A percentile compares a stretch with the other conserved stretches of the same genome.
Conservation (phyloP, 2,113 vertebrate genomes). For the Arothron firmamentum region DNA sequence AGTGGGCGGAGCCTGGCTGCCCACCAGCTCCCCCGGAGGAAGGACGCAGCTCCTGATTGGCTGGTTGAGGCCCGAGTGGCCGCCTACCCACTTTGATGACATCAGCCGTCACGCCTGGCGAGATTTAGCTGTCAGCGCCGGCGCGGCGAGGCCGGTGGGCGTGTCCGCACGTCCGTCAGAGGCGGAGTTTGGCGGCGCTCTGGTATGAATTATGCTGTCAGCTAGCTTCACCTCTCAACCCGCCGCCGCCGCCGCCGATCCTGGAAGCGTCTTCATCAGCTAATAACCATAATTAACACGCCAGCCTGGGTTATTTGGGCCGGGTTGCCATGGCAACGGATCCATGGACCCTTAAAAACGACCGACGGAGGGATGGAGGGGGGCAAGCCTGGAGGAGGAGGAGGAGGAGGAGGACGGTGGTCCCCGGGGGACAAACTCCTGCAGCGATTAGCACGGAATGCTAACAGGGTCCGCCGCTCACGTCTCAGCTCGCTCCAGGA, state of each 20-base stretch:
- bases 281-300: slow-evolving; percentile 77
- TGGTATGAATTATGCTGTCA: slow-evolving; percentile 56
- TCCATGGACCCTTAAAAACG: slow-evolving; percentile 48
- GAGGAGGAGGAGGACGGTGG: background rate
- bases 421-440: background rate
- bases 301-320: slow-evolving; percentile 72
- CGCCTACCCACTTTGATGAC: background rate
- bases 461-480: no score
- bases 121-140: background rate
- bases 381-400: slow-evolving; percentile 1
- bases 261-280: slow-evolving; percentile 57
- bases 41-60: no score
- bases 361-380: slow-evolving; percentile 24
- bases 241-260: slow-evolving; percentile 37
- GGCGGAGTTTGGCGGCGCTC: slow-evolving; percentile 8
- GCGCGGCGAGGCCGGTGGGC: slow-evolving; percentile 15
- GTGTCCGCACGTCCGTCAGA: slow-evolving; percentile 13
- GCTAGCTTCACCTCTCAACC: slow-evolving; percentile 55
- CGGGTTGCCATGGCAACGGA: slow-evolving; percentile 72
- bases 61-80: no score
- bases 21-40: no score
- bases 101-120: background rate
- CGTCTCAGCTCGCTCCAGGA: no score
- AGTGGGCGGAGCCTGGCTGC: no score
- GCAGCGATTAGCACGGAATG: no score